These are phyloP conservation scores for Laterallus jamaicensis DNA, from an alignment of 2,113 vertebrate genomes.

Conservation along the genomic window DNA sequence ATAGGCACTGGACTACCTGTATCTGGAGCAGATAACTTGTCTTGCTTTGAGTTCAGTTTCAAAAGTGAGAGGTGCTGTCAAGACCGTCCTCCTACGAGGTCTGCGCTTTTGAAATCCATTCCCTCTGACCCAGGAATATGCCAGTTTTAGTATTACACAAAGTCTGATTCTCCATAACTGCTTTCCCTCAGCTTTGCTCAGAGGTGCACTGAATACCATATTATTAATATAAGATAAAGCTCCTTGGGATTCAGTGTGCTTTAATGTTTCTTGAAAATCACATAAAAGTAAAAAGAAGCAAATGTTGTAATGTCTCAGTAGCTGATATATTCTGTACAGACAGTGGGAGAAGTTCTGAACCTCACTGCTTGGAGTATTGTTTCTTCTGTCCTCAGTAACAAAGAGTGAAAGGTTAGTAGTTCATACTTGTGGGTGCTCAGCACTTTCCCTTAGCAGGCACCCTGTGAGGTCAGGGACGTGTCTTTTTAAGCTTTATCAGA, in stretches of 20 bases:
- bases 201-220: neutral
- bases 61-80: neutral
- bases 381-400: neutral
- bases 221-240: neutral
- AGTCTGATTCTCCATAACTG: neutral
- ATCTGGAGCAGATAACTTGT: neutral
- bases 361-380: neutral
- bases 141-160: neutral
- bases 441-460: neutral
- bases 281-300: neutral
- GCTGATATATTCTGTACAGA: neutral
- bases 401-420: neutral
- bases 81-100: rapidly evolving
- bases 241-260: neutral
- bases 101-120: neutral
- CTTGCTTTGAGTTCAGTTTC: neutral
- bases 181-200: neutral
- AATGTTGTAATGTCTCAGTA: neutral
- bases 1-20: neutral
- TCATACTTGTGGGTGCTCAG: neutral
- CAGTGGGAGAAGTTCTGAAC: neutral
- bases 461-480: neutral
- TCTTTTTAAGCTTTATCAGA: neutral
- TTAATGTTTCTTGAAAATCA: neutral
- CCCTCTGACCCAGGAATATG: neutral